phyloP scores from a whole-genome alignment of 2,888 invertebrate species.

The Pseudanteris insignis region DNA sequence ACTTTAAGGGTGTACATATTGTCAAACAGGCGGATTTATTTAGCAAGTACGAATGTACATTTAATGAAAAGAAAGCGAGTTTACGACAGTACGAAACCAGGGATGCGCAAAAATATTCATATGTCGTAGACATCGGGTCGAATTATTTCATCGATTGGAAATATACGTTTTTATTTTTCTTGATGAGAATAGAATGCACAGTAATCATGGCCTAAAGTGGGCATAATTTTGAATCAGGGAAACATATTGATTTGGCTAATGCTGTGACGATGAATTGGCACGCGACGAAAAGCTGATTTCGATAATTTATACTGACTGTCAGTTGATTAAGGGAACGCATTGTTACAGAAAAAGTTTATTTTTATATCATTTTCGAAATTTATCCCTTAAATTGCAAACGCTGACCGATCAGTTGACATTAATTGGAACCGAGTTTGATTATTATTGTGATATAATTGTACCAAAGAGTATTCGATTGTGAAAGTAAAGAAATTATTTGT shows the following conservation, averaged over 20 bases:
- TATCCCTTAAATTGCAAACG: slow-evolving; percentile 52
- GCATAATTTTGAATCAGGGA: no score
- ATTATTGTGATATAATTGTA: slow-evolving; percentile 66
- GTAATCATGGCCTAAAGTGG: no score
- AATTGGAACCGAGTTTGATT: slow-evolving; percentile 59
- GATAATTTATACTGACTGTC: slow-evolving; percentile 56
- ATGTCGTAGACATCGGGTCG: slow-evolving; percentile 13
- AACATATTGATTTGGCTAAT: slow-evolving; percentile 59
- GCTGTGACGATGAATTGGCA: slow-evolving; percentile 65
- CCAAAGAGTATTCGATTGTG: slow-evolving; percentile 64
- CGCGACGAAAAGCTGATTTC: slow-evolving; percentile 65
- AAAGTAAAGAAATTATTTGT: slow-evolving; percentile 5
- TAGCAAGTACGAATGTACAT: slow-evolving; percentile 35
- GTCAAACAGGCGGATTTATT: slow-evolving; percentile 42
- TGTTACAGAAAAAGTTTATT: no score
- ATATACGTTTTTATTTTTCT: neutral
- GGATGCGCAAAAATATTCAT: no score
- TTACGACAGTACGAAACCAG: no score
- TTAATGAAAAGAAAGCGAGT: no score
- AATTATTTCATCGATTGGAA: no score
- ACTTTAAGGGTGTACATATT: slow-evolving; percentile 51
- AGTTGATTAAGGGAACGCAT: slow-evolving; percentile 56
- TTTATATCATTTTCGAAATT: slow-evolving; percentile 49
- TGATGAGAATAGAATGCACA: neutral
- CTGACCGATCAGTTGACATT: slow-evolving; percentile 61